phyloP scores from a whole-genome alignment of 2,113 vertebrate species.

The Mormoops blainvillei region DNA sequence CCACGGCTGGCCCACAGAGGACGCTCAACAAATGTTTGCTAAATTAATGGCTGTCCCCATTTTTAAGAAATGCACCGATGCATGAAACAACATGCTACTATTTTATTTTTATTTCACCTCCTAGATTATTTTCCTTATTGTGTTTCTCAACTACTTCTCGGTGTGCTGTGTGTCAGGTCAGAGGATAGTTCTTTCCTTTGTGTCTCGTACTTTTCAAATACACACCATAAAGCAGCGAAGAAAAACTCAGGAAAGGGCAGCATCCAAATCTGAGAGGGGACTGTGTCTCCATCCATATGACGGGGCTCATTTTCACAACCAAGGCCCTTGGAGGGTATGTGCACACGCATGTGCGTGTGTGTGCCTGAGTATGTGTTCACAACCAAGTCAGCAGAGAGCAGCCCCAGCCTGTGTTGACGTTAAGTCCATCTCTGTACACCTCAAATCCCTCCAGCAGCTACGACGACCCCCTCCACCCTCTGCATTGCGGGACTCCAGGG shows the following conservation, averaged over 20 bases:
- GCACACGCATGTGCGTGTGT: no score
- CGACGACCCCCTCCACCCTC: fast-evolving
- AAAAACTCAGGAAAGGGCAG: neutral
- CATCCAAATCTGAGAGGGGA: neutral
- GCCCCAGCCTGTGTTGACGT: neutral
- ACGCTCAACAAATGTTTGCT: neutral
- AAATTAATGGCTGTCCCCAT: neutral
- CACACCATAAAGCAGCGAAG: neutral
- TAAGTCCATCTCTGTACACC: neutral
- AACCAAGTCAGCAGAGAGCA: neutral
- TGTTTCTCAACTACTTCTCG: neutral
- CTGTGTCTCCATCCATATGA: fast-evolving
- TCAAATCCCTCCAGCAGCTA: neutral
- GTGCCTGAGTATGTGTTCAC: no score
- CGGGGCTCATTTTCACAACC: neutral
- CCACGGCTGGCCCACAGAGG: fast-evolving
- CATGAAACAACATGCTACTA: neutral
- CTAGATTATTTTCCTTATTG: neutral
- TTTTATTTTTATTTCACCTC: neutral
- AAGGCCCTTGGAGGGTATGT: neutral
- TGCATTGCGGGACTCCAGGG: fast-evolving
- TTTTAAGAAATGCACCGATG: neutral
- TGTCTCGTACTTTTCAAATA: neutral
- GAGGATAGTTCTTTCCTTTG: neutral
- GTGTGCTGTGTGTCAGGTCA: neutral